phyloP scores from a whole-genome alignment of 2,888 invertebrate genomes.

The Conomelus anceps region DNA sequence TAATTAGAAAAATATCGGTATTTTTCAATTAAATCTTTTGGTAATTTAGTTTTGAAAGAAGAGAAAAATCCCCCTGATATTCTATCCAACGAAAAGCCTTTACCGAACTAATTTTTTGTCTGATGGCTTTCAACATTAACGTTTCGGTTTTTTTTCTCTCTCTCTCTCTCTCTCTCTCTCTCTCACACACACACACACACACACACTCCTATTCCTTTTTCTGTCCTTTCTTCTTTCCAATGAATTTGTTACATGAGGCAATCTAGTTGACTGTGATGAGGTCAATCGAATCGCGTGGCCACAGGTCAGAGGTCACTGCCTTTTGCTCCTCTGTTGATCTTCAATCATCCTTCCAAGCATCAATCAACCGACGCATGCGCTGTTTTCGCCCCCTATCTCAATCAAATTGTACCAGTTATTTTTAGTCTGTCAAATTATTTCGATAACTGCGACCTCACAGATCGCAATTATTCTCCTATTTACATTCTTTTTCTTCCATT shows the following conservation, averaged over 20 bases:
- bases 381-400: background rate
- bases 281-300: background rate
- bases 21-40: background rate
- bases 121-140: background rate
- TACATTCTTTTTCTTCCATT: background rate
- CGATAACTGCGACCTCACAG: background rate
- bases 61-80: background rate
- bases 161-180: background rate
- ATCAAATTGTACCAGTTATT: background rate
- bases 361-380: background rate
- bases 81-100: background rate
- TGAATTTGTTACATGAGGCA: background rate
- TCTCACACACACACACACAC: background rate
- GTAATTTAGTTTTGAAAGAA: too few species aligned
- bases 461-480: background rate
- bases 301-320: background rate
- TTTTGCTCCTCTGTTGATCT: background rate
- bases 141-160: background rate
- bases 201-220: background rate
- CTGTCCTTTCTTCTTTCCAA: background rate
- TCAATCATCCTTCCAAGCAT: background rate
- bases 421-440: background rate
- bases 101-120: background rate
- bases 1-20: too few species aligned
- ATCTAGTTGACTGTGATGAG: background rate